Evolutionary conservation across 1,140 invertebrate genomes (phyloP), one percentile per base, ranked within the genome.

Genomic region (Atta cephalotes): DNA sequence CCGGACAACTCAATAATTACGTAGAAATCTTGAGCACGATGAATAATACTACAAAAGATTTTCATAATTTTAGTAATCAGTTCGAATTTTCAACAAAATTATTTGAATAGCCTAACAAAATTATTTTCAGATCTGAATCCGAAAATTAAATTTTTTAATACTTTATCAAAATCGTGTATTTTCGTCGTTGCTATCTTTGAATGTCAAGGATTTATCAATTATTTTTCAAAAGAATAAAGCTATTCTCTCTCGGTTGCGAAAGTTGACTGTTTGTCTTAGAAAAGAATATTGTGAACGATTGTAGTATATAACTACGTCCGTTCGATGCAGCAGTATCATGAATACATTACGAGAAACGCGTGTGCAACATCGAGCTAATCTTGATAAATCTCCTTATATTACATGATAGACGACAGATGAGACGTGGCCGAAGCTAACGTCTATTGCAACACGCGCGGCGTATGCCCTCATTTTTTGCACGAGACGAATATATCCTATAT

Each of bases 351-450:
- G 25, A 68, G 14, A 77, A 79, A 53, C 31, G 53, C 53, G 12
- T 45, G 10, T 31, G 21, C 65, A 71, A 71, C 58, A 49, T 28
- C 31, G 71, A 77, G 45, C 25, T 63, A 45, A 85, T 60, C 65
- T 21, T 85, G 87, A 78, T 39, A 88, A 70, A 88, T 89, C 65
- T 84, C 39, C 12, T 56, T 25, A 53, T 28, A 28, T 85, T 88
- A 70, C 70, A 45, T 25, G 39, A 53, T 51, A 66, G 18, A 77
- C 45, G 63, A 85, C n/a, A 56, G 51, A 77, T 88, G 56, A 31
- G n/a, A 56, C 25, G 51, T 25, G 56, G 3, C 12, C 16, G n/a
- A 28, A 88, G 53, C 62, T 87, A 82, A 87, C 58, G 10, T 49
- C 3, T 76, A 16, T 68, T 68, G 28, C 12, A 18, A 21, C 45